Evolutionary conservation across 2,888 invertebrate genomes (phyloP).

Genomic region (Mesorhabditis sp.): DNA sequence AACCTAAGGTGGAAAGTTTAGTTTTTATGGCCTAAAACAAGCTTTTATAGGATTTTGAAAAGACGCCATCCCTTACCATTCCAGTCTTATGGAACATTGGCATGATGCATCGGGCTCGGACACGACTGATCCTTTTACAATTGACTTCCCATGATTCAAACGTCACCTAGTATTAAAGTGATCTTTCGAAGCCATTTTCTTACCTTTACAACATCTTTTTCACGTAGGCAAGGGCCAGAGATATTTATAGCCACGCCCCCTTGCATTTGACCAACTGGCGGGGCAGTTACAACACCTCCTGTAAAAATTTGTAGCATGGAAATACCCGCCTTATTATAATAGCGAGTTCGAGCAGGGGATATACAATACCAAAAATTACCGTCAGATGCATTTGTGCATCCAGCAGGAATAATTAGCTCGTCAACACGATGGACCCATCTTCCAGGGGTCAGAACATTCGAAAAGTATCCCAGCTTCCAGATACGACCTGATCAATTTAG

Average conservation of each 20-base stretch:
- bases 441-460: slow-evolving; percentile 64
- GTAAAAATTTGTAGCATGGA: background rate
- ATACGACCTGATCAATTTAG: slow-evolving; percentile 68
- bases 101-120: slow-evolving; percentile 52
- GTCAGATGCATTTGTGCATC: slow-evolving; percentile 50
- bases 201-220: slow-evolving; percentile 70
- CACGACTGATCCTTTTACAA: slow-evolving; percentile 38
- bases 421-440: slow-evolving; percentile 88
- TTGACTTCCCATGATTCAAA: slow-evolving; percentile 46
- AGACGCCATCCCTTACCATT: slow-evolving; percentile 26
- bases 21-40: background rate
- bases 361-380: slow-evolving; percentile 16
- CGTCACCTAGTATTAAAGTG: slow-evolving; percentile 18
- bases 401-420: slow-evolving; percentile 67
- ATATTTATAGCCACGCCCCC: slow-evolving; percentile 93
- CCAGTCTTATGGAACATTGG: slow-evolving; percentile 56
- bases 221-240: slow-evolving; percentile 87
- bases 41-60: slow-evolving; percentile 2
- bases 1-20: background rate
- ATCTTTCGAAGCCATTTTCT: background rate
- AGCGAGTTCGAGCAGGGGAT: background rate
- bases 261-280: slow-evolving; percentile 92
- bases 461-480: slow-evolving; percentile 54
- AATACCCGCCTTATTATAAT: background rate
- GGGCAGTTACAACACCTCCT: slow-evolving; percentile 65